Conservation (phyloP, 2,113 vertebrate species). For the Hiodon tergisus region DNA sequence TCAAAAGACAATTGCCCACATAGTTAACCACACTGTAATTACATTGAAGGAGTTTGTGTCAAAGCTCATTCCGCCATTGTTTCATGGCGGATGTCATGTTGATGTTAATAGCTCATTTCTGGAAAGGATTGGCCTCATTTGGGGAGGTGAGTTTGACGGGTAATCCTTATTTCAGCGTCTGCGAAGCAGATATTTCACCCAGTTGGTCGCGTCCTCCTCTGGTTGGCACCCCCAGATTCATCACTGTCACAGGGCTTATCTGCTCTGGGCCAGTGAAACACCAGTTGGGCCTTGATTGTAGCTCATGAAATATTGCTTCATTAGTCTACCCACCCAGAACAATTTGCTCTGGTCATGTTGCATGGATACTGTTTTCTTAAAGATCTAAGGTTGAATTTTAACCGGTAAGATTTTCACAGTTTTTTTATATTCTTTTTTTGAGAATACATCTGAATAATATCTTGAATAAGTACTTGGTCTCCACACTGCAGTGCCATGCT, state of each 20-base stretch:
- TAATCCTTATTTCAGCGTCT: not conserved
- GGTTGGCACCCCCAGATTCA: constrained; percentile 47
- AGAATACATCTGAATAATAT: not conserved
- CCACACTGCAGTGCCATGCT: too few species aligned
- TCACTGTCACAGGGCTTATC: constrained; percentile 45
- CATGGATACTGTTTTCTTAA: too few species aligned
- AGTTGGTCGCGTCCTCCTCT: not conserved
- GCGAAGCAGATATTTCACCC: constrained; percentile 6
- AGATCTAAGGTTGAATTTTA: too few species aligned
- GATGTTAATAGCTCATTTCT: not conserved
- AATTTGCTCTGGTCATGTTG: not conserved
- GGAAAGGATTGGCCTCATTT: not conserved
- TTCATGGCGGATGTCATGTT: not conserved
- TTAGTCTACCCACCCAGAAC: not conserved
- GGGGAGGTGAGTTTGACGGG: not conserved
- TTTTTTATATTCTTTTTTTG: not conserved
- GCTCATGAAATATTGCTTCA: constrained; percentile 21
- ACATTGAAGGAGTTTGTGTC: too few species aligned
- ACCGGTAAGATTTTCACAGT: not conserved
- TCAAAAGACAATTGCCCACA: too few species aligned
- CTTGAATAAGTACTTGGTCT: not conserved
- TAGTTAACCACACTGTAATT: too few species aligned
- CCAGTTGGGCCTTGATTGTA: constrained; percentile 44
- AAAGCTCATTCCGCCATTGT: not conserved
- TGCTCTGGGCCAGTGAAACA: constrained; percentile 44